Evolutionary conservation across 2,888 invertebrate genomes (phyloP).

Genomic region (Leucoptera coffeella): DNA sequence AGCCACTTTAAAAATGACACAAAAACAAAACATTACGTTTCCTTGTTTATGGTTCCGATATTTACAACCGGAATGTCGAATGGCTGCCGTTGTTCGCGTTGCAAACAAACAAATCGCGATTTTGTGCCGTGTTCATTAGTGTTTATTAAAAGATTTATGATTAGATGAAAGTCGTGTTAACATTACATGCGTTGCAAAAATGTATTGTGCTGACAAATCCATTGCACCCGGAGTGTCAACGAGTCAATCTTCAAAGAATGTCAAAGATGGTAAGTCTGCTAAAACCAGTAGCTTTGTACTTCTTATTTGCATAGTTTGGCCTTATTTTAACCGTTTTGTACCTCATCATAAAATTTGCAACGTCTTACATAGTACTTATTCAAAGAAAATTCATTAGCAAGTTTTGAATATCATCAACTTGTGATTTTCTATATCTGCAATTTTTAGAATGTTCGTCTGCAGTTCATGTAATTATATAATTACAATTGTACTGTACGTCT

Average conservation of each 20-base stretch:
- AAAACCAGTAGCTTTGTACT: too few species aligned
- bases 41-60: constrained; percentile 26
- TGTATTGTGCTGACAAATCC: constrained; percentile 74
- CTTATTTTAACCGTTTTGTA: too few species aligned
- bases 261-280: constrained; percentile 67
- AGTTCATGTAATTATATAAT: too few species aligned
- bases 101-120: constrained; percentile 18
- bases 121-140: constrained; percentile 58
- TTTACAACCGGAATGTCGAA: constrained; percentile 53
- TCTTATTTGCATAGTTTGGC: too few species aligned
- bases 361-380: too few species aligned
- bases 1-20: too few species aligned
- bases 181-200: constrained; percentile 18
- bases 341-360: too few species aligned
- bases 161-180: constrained; percentile 13
- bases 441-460: too few species aligned
- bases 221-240: constrained; percentile 68
- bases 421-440: too few species aligned
- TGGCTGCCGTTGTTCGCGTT: constrained; percentile 45
- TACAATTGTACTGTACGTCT: too few species aligned
- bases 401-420: too few species aligned
- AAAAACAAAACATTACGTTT: constrained; percentile 3
- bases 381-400: too few species aligned
- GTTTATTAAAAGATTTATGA: constrained; percentile 31
- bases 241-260: constrained; percentile 63